Percentiles rank a stretch among this genome's conserved stretches.
phyloP scores from a whole-genome alignment of 2,888 invertebrate species.

The Dorcus hopei region DNA sequence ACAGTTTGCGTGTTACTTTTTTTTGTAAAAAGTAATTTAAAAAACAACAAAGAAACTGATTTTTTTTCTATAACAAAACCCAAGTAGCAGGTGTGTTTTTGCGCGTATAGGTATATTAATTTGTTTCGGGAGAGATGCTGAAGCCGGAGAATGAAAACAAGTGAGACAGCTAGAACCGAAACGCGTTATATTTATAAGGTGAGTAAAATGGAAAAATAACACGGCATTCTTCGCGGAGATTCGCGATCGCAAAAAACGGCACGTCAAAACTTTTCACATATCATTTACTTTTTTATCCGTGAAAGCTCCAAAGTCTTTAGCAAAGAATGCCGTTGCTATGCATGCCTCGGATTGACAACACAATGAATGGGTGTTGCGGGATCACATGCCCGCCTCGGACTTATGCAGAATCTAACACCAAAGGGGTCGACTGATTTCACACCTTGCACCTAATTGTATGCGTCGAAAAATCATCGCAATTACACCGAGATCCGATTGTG shows the following conservation, averaged over 20 bases:
- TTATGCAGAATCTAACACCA: constrained; percentile 8
- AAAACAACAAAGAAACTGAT: too few relatives aligned
- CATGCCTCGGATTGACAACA: constrained; percentile 24
- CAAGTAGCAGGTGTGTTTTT: too few relatives aligned
- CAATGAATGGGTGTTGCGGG: constrained; percentile 23
- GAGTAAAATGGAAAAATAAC: constrained; percentile 15
- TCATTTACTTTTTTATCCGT: constrained; percentile 25
- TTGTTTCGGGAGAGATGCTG: too few relatives aligned
- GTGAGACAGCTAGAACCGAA: background rate
- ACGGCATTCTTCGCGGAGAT: constrained; percentile 15
- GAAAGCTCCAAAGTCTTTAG: constrained; percentile 26
- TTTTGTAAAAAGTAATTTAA: too few relatives aligned
- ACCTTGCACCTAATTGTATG: background rate
- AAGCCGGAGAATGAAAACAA: too few relatives aligned
- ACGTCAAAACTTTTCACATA: constrained; percentile 26
- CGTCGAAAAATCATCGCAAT: background rate
- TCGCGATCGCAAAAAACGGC: constrained; percentile 17
- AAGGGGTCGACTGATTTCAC: background rate
- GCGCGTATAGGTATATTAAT: too few relatives aligned
- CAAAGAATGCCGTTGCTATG: constrained; percentile 27
- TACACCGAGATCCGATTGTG: background rate
- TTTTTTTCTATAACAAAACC: too few relatives aligned
- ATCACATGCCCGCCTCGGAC: constrained; percentile 16
- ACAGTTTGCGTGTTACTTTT: too few relatives aligned
- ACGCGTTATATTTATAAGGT: constrained; percentile 7